phyloP scores from a whole-genome alignment of 1,140 invertebrate genomes.

The Habropoda laboriosa region DNA sequence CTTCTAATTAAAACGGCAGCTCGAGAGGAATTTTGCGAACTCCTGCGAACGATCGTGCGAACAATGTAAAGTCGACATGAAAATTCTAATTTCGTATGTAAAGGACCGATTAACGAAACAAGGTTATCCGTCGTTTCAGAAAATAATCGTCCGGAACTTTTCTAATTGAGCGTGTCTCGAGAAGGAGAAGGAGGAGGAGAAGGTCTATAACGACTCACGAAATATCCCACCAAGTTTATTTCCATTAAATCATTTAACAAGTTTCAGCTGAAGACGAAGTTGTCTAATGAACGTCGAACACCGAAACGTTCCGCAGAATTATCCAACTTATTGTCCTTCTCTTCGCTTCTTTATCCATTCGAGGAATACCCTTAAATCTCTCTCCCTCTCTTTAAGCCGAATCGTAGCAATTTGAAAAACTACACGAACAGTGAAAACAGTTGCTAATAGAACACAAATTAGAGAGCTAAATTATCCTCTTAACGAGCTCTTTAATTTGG shows the following conservation, averaged over 20 bases:
- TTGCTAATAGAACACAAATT: no score
- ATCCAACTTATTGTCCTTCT: constrained; percentile 29
- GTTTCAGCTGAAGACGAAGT: constrained; percentile 27
- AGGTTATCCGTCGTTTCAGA: neutral
- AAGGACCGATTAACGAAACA: neutral
- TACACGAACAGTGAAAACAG: no score
- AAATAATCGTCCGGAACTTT: neutral
- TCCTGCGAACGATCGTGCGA: no score
- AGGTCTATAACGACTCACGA: neutral
- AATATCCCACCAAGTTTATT: constrained; percentile 31
- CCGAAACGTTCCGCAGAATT: constrained; percentile 17
- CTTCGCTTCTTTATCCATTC: constrained; percentile 16
- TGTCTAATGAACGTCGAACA: constrained; percentile 39
- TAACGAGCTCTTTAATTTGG: no score
- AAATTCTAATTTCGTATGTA: no score
- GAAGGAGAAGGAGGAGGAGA: no score
- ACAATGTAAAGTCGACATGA: no score
- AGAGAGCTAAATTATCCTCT: no score
- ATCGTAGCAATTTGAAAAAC: no score
- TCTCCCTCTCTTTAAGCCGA: no score
- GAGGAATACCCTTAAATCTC: constrained; percentile 13
- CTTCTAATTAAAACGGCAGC: neutral
- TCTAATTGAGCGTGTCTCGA: neutral
- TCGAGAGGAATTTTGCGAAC: neutral
- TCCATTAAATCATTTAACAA: constrained; percentile 50